Conservation (phyloP, 1,140 invertebrate genomes). For the Pseudomyrmex dendroicus region DNA sequence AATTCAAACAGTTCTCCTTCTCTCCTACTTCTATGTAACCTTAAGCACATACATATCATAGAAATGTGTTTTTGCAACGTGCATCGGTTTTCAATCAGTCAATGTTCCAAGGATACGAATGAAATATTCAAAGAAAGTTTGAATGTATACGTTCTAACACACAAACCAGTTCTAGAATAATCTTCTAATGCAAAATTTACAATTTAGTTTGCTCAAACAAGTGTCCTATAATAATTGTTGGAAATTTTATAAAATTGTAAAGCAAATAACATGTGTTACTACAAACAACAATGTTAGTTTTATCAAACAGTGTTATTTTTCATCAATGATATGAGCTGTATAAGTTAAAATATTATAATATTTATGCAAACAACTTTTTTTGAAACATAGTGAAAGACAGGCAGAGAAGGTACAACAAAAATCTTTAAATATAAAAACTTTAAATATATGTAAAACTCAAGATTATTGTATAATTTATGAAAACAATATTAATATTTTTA, state of each 20-base stretch:
- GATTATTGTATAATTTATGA: no score
- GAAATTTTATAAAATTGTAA: neutral
- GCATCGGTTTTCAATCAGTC: slow-evolving; percentile 37
- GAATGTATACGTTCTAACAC: neutral
- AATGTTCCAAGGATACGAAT: slow-evolving; percentile 36
- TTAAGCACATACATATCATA: slow-evolving; percentile 46
- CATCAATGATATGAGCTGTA: no score
- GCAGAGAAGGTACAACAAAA: no score
- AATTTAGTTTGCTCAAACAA: neutral
- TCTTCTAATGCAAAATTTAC: neutral
- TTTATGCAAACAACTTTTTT: no score
- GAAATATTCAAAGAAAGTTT: slow-evolving; percentile 40
- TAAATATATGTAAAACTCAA: no score
- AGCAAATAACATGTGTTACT: neutral
- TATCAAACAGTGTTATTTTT: no score
- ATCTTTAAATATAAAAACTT: no score
- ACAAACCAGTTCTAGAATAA: slow-evolving; percentile 9
- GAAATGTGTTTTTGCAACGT: slow-evolving; percentile 62
- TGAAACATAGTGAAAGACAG: no score
- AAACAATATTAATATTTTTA: no score
- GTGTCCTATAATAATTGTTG: neutral
- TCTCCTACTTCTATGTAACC: slow-evolving; percentile 33
- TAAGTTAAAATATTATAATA: no score
- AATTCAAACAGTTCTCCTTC: slow-evolving; percentile 57
- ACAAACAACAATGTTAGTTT: no score